These are phyloP conservation scores for Oreochromis niloticus DNA, from an alignment of 2,113 vertebrate species.

Conservation along the genomic window DNA sequence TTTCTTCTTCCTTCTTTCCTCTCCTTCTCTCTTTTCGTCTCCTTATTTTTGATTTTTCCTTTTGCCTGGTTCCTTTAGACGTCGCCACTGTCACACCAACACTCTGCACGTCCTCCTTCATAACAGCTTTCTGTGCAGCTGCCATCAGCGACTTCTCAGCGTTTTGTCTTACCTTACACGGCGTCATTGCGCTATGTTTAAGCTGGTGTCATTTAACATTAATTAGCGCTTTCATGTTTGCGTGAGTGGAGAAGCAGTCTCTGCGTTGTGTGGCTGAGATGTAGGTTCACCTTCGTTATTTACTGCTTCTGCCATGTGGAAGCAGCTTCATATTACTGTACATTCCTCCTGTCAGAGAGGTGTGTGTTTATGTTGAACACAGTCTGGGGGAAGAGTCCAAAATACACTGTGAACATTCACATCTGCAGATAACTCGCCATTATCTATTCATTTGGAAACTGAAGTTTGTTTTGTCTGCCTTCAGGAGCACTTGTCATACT, in stretches of 20 bases:
- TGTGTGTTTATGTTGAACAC: neutral
- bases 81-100: neutral
- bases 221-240: neutral
- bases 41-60: neutral
- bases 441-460: neutral
- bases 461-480: neutral
- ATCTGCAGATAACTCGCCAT: neutral
- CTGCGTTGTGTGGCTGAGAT: neutral
- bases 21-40: neutral
- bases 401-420: neutral
- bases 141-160: neutral
- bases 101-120: neutral
- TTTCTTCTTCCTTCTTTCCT: neutral
- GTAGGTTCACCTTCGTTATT: neutral
- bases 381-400: neutral
- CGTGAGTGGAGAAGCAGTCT: neutral
- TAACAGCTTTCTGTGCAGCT: neutral
- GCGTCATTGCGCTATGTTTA: neutral
- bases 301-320: neutral
- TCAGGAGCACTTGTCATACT: conserved; percentile 97
- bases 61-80: neutral
- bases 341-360: neutral
- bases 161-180: neutral
- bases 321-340: neutral
- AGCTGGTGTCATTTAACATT: neutral